Evolutionary conservation across 1,140 invertebrate genomes (phyloP).

Genomic region (Drosophila serrata): DNA sequence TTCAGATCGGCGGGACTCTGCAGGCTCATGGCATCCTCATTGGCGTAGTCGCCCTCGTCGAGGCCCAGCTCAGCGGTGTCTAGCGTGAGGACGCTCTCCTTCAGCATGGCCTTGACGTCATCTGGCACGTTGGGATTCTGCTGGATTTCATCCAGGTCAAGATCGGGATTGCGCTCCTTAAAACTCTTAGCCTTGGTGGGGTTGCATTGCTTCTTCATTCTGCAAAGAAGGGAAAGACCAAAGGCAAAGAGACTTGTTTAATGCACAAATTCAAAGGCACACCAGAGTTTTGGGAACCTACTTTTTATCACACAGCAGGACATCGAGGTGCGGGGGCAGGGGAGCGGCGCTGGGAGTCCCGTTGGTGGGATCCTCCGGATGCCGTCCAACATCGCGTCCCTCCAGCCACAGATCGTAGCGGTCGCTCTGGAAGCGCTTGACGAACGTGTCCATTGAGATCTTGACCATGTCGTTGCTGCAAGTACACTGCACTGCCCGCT

Average conservation of each 20-base stretch:
- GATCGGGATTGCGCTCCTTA: constrained; percentile 84
- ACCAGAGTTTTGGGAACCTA: constrained; percentile 38
- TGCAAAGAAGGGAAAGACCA: constrained; percentile 10
- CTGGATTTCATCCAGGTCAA: constrained; percentile 84
- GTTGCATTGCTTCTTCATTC: constrained; percentile 85
- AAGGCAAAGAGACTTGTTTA: no score
- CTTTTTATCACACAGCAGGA: constrained; percentile 82
- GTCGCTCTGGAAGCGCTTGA: constrained; percentile 97
- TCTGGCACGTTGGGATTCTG: constrained; percentile 85
- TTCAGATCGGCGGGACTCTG: constrained; percentile 77
- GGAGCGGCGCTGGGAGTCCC: constrained; percentile 56
- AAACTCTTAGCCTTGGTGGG: constrained; percentile 84
- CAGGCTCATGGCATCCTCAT: constrained; percentile 65
- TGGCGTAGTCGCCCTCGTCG: constrained; percentile 50
- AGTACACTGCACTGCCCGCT: constrained; percentile 93
- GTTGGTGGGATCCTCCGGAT: constrained; percentile 94
- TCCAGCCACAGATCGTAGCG: constrained; percentile 88
- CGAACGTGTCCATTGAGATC: constrained; percentile 99
- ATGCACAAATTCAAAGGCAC: background rate
- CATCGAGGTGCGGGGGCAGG: constrained; percentile 75
- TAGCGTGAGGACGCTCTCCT: constrained; percentile 78
- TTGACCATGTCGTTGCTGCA: constrained; percentile 97
- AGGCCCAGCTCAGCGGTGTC: constrained; percentile 31
- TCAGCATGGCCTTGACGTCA: constrained; percentile 83
- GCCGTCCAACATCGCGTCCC: constrained; percentile 95